Evolutionary conservation across 2,113 vertebrate genomes (phyloP), one percentile per base, ranked within the genome.

Genomic region (Thalassoma bifasciatum): DNA sequence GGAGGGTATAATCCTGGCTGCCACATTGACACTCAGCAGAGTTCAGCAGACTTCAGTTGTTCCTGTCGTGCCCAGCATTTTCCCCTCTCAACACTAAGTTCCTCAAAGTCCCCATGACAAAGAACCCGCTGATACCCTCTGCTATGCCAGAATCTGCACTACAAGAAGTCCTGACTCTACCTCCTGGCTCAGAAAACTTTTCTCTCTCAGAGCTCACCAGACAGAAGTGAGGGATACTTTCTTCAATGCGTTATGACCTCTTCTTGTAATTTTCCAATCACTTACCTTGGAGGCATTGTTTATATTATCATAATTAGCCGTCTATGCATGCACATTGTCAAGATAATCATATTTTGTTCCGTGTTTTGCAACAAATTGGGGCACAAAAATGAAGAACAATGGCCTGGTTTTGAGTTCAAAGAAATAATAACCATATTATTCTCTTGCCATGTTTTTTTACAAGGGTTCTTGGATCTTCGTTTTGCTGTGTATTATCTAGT

Each of bases 401-500:
- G 85, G 70, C 89, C 90, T 91, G 90, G 73, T 92, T 92, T 89
- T 89, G 77, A 91, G 89, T 91, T 91, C 89, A 91, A 90, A 92
- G 89, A 86, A 91, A 91, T 89, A 81, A 79, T 83, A 90, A 90
- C 82, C 85, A 90, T 88, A 89, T 87, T 90, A 86, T 91, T 89
- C 82, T 88, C 85, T 81, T 91, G 90, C 90, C 89, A 91, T 89
- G 81, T 86, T 90, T 91, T 84, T 82, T 77, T 75, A 90, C 88
- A 86, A 79, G 84, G 68, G 65, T 89, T 88, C 79, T 89, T 92
- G 87, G 86, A 92, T 87, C 82, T 91, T 84, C 78, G 65, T 90
- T 87, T 91, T 88, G 88, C 88, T 89, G 77, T 88, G 86, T 88
- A 89, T 88, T 88, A 89, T 92, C 88, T 90, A 86, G 89, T 91